A percentile compares a stretch with the other conserved stretches of the same genome.
Evolutionary conservation across 2,888 invertebrate genomes (phyloP).

Genomic region (Acronicta aceris): DNA sequence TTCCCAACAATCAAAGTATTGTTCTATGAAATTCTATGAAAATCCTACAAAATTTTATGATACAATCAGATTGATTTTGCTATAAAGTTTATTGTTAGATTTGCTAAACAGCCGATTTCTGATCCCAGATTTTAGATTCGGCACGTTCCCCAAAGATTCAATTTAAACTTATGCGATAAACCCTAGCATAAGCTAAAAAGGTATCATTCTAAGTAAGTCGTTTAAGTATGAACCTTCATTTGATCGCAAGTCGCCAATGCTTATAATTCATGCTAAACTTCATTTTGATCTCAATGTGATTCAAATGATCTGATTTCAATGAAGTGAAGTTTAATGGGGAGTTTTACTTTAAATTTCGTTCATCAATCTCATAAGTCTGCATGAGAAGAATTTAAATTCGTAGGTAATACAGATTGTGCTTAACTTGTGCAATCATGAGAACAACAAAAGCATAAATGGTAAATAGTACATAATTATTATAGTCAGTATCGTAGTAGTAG

Average conservation of each 20-base stretch:
- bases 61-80: background rate
- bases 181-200: background rate
- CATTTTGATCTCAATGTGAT: background rate
- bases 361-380: background rate
- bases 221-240: background rate
- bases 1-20: too few species aligned
- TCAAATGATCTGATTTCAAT: constrained; percentile 11
- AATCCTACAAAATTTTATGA: background rate
- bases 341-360: constrained; percentile 4
- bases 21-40: background rate
- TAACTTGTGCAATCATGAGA: too few species aligned
- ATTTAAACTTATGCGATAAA: constrained; percentile 26
- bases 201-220: constrained; percentile 3
- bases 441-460: too few species aligned
- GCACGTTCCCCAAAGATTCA: constrained; percentile 19
- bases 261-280: constrained; percentile 4
- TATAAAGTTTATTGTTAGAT: background rate
- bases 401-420: background rate
- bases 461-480: too few species aligned
- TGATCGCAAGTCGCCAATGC: constrained; percentile 1
- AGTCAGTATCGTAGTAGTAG: too few species aligned
- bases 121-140: background rate
- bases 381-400: constrained; percentile 11
- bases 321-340: background rate
- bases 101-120: too few species aligned